Evolutionary conservation across 37 sponge, comb jelly and placozoan species (phyloP).

Genomic region (Aphrocallistes beatrix): DNA sequence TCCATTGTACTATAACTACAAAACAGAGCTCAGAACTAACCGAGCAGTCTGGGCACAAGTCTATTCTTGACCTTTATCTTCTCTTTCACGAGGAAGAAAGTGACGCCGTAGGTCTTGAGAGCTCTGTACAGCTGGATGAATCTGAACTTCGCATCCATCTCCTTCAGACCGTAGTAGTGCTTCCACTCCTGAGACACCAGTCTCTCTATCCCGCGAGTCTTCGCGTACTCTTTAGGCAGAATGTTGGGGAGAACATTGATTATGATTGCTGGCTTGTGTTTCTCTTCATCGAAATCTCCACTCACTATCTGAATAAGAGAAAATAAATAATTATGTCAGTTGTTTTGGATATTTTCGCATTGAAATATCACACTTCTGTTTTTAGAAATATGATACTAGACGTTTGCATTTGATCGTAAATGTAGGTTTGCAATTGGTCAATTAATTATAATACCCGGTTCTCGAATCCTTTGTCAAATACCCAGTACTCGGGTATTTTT

Average conservation of each 20-base stretch:
- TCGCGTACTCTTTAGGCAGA: slow-evolving; percentile 72
- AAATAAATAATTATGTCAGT: too few relatives aligned
- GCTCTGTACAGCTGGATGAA: slow-evolving; percentile 92
- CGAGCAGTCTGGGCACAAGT: slow-evolving; percentile 82
- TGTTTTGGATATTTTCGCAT: too few relatives aligned
- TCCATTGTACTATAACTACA: too few relatives aligned
- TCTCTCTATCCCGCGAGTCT: slow-evolving; percentile 70
- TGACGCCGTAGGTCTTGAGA: slow-evolving; percentile 92
- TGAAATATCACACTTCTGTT: too few relatives aligned
- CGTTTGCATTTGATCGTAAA: too few relatives aligned
- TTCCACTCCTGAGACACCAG: slow-evolving; percentile 41
- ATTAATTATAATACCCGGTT: too few relatives aligned
- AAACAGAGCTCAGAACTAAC: too few relatives aligned
- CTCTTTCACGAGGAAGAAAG: slow-evolving; percentile 98
- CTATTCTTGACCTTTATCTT: slow-evolving; percentile 89
- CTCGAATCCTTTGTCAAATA: too few relatives aligned
- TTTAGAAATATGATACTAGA: too few relatives aligned
- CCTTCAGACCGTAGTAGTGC: slow-evolving; percentile 72
- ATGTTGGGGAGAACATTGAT: not conserved
- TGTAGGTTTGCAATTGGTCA: too few relatives aligned
- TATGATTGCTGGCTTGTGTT: slow-evolving; percentile 64
- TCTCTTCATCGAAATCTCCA: slow-evolving; percentile 81
- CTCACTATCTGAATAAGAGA: slow-evolving; percentile 38
- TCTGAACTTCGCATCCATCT: slow-evolving; percentile 80
- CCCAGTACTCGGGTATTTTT: too few relatives aligned